phyloP scores from a whole-genome alignment of 1,140 invertebrate genomes.

The Colletes gigas region DNA sequence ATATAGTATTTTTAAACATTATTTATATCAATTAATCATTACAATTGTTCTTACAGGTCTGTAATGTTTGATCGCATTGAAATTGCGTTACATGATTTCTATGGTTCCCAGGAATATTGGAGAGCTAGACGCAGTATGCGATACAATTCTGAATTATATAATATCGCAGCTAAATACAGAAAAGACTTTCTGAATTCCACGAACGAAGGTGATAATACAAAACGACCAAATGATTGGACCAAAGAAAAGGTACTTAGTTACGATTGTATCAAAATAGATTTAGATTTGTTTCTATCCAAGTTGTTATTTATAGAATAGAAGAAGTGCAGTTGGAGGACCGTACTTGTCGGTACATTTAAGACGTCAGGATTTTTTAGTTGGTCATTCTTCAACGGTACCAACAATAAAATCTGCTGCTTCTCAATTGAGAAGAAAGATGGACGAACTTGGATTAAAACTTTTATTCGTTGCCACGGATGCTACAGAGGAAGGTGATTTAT shows the following conservation, averaged over 20 bases:
- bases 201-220: slow-evolving; percentile 84
- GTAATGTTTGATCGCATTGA: slow-evolving; percentile 94
- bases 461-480: slow-evolving; percentile 94
- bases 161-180: slow-evolving; percentile 88
- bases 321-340: slow-evolving; percentile 85
- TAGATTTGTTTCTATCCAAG: background rate
- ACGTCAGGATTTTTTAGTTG: slow-evolving; percentile 90
- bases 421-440: slow-evolving; percentile 85
- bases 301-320: slow-evolving; percentile 72
- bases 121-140: slow-evolving; percentile 93
- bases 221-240: slow-evolving; percentile 83
- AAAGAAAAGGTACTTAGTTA: slow-evolving; percentile 82
- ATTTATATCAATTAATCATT: slow-evolving; percentile 23
- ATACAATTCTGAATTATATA: slow-evolving; percentile 87
- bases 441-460: slow-evolving; percentile 83
- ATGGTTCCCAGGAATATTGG: slow-evolving; percentile 93
- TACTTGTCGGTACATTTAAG: slow-evolving; percentile 92
- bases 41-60: slow-evolving; percentile 80
- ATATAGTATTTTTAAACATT: background rate
- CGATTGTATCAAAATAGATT: slow-evolving; percentile 18
- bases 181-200: slow-evolving; percentile 85
- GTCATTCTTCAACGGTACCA: slow-evolving; percentile 86
- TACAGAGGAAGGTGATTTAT: slow-evolving; percentile 69
- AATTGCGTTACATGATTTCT: slow-evolving; percentile 92
- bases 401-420: slow-evolving; percentile 86